Conservation (phyloP, 2,797 vertebrate genomes). For the Cyclopterus lumpus region DNA sequence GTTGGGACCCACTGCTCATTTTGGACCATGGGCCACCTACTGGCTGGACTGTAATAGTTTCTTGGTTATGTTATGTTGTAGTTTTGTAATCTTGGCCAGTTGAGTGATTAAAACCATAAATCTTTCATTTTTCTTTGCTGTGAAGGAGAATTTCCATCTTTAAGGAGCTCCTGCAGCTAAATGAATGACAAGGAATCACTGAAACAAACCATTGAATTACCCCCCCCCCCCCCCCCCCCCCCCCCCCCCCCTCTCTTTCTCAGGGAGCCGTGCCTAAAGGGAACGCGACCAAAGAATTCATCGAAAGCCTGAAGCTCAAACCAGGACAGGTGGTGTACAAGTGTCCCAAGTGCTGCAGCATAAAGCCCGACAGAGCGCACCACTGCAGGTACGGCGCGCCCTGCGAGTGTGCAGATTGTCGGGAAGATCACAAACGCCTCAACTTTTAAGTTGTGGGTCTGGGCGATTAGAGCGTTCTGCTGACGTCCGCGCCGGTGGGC, state of each 20-base stretch:
- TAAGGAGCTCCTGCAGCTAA: not conserved
- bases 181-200: not conserved
- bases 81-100: no score
- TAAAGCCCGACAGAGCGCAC: slow-evolving; percentile 97
- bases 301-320: slow-evolving; percentile 97
- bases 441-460: slow-evolving; percentile 6
- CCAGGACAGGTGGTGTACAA: slow-evolving; percentile 99
- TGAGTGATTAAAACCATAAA: not conserved
- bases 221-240: slow-evolving; percentile 1
- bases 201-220: not conserved
- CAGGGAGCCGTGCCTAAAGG: slow-evolving; percentile 98
- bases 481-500: slow-evolving; percentile 22
- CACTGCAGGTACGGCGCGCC: slow-evolving; percentile 79
- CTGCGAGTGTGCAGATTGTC: not conserved
- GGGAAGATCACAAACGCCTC: slow-evolving; percentile 9
- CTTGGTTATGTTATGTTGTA: not conserved
- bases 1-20: not conserved
- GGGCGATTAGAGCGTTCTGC: slow-evolving; percentile 6
- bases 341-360: slow-evolving; percentile 99
- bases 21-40: not conserved
- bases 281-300: slow-evolving; percentile 98
- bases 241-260: not conserved
- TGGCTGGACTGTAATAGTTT: not conserved
- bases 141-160: not conserved
- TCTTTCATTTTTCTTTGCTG: not conserved